Conservation (phyloP, 2,888 invertebrate species). For the Cerceris ruficornis region DNA sequence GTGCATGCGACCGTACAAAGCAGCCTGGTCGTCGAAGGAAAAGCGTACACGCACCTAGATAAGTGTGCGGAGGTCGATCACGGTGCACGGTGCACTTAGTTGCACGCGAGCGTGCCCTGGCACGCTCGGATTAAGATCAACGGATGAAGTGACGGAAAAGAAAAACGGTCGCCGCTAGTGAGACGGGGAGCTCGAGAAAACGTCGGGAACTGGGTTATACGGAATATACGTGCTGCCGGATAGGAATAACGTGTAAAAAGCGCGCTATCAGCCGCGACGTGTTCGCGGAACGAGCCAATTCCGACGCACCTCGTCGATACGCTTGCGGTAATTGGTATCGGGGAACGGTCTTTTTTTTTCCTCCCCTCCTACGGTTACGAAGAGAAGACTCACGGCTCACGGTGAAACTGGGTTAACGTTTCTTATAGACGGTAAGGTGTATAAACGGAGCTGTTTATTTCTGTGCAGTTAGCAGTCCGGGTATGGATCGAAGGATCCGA, state of each 20-base stretch:
- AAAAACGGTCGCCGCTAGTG: conserved; percentile 25
- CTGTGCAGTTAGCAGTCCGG: too few species aligned
- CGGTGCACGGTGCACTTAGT: conserved; percentile 40
- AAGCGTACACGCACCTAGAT: conserved; percentile 27
- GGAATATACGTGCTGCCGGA: conserved; percentile 22
- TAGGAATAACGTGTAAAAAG: conserved; percentile 4
- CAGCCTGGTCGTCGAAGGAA: not conserved
- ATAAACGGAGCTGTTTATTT: too few species aligned
- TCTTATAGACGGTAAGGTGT: not conserved
- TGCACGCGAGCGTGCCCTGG: conserved; percentile 46
- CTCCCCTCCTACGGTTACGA: conserved; percentile 17
- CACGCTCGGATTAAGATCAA: conserved; percentile 44
- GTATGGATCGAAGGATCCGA: too few species aligned
- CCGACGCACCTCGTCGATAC: conserved; percentile 5
- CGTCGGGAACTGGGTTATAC: conserved; percentile 42
- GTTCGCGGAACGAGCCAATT: conserved; percentile 35
- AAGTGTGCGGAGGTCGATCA: conserved; percentile 29
- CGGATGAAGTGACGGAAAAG: conserved; percentile 41
- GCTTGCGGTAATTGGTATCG: conserved; percentile 34
- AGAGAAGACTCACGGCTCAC: conserved; percentile 3
- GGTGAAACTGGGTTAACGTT: conserved; percentile 17
- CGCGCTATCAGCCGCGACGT: conserved; percentile 8
- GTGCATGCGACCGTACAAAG: not conserved
- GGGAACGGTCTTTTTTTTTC: conserved; percentile 14
- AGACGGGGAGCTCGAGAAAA: conserved; percentile 17